Evolutionary conservation across 2,888 invertebrate genomes (phyloP).

Genomic region (Lymantria dispar): DNA sequence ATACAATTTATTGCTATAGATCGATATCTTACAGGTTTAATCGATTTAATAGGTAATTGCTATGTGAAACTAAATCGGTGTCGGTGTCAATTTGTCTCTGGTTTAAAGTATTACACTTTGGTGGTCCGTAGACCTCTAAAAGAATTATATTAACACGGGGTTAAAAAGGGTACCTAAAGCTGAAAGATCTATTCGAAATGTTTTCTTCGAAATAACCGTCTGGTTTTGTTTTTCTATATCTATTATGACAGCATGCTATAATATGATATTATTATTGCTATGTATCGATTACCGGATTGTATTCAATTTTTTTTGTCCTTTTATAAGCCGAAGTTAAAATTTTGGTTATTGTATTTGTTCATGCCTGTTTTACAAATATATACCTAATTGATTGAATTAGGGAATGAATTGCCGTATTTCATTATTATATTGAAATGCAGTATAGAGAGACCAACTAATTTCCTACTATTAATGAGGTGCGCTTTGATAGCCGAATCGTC

Average conservation of each 20-base stretch:
- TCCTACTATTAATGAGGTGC: no score
- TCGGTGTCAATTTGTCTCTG: slow-evolving; percentile 49
- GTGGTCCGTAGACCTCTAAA: slow-evolving; percentile 59
- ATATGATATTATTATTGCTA: slow-evolving; percentile 59
- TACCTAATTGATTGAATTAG: no score
- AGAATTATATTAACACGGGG: slow-evolving; percentile 42
- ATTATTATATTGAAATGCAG: no score
- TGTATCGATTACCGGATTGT: slow-evolving; percentile 47
- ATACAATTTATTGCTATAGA: slow-evolving; percentile 55
- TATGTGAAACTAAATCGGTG: slow-evolving; percentile 53
- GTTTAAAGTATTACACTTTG: slow-evolving; percentile 21
- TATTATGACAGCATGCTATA: slow-evolving; percentile 63
- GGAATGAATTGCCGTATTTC: no score
- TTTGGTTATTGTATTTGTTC: no score
- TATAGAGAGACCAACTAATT: no score
- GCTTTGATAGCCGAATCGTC: no score
- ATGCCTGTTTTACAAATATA: no score
- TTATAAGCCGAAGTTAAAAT: no score
- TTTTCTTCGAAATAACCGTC: slow-evolving; percentile 20
- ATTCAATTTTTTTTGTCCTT: slow-evolving; percentile 49
- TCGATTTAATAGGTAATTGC: slow-evolving; percentile 56
- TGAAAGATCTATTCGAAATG: slow-evolving; percentile 23
- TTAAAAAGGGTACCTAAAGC: slow-evolving; percentile 27
- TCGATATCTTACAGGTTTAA: slow-evolving; percentile 54
- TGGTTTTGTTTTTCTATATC: slow-evolving; percentile 44